Percentiles rank a stretch among this genome's conserved stretches.
phyloP scores from a whole-genome alignment of 2,888 invertebrate genomes.

The Acleris holmiana region DNA sequence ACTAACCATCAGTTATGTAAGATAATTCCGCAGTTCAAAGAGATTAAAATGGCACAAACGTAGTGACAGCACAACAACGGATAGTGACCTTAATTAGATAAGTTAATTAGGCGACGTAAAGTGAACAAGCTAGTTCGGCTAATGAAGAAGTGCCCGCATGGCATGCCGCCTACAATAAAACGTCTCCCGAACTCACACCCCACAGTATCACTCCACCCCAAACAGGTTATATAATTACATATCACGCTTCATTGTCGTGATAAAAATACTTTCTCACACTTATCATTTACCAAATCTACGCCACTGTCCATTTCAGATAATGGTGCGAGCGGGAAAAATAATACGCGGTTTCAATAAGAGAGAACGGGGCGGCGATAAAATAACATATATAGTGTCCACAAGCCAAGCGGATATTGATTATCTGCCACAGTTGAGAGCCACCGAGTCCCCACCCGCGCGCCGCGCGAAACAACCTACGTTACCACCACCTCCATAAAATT shows the following conservation, averaged over 20 bases:
- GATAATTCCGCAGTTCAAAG: neutral
- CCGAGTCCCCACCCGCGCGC: slow-evolving; percentile 68
- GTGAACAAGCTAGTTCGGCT: slow-evolving; percentile 49
- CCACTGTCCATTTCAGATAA: slow-evolving; percentile 84
- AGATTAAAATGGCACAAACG: neutral
- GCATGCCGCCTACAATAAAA: slow-evolving; percentile 72
- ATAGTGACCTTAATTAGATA: slow-evolving; percentile 44
- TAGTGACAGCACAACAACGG: slow-evolving; percentile 19
- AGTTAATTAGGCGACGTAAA: slow-evolving; percentile 61
- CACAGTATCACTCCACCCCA: slow-evolving; percentile 68
- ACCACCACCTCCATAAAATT: slow-evolving; percentile 46
- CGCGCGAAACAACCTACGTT: slow-evolving; percentile 61
- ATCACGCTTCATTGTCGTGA: slow-evolving; percentile 83
- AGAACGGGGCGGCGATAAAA: slow-evolving; percentile 71
- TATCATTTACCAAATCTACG: slow-evolving; percentile 85
- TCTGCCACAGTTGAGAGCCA: slow-evolving; percentile 85
- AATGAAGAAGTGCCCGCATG: slow-evolving; percentile 68
- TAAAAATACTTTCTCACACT: slow-evolving; percentile 85
- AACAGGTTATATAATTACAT: slow-evolving; percentile 82
- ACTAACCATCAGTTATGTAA: neutral
- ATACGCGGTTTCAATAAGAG: slow-evolving; percentile 46
- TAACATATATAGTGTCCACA: slow-evolving; percentile 85
- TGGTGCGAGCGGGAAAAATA: slow-evolving; percentile 69
- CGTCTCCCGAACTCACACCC: slow-evolving; percentile 51
- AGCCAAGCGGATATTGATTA: slow-evolving; percentile 86